Evolutionary conservation across 2,888 invertebrate species (phyloP).

Genomic region (Ophion costatus): DNA sequence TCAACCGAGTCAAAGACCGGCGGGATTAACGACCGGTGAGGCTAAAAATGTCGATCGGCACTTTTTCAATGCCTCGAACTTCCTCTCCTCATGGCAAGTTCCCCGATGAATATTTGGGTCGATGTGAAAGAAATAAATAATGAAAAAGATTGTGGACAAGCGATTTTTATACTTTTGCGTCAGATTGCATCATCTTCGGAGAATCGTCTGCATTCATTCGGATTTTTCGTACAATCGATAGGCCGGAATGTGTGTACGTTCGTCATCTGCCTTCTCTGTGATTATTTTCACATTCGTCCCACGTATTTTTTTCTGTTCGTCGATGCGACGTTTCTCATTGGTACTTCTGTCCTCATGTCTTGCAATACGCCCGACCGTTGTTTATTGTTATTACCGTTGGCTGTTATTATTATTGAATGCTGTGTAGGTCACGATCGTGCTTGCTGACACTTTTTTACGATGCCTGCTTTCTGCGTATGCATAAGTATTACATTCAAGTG

Average conservation of each 20-base stretch:
- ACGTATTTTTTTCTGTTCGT: background rate
- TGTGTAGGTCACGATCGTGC: slow-evolving; percentile 49
- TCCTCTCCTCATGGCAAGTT: slow-evolving; percentile 24
- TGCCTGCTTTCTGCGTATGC: slow-evolving; percentile 25
- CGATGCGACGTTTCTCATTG: background rate
- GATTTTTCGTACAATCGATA: slow-evolving; percentile 5
- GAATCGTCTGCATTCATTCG: slow-evolving; percentile 7
- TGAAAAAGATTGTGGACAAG: background rate
- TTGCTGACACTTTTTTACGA: background rate
- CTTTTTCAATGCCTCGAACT: slow-evolving; percentile 1
- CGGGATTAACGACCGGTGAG: slow-evolving; percentile 34
- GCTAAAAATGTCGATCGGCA: slow-evolving; percentile 30
- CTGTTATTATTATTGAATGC: slow-evolving; percentile 13
- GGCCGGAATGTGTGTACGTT: background rate
- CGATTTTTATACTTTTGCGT: background rate
- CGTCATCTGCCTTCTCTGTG: background rate
- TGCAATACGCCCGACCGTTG: background rate
- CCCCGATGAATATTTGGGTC: background rate
- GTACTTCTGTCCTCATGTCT: background rate
- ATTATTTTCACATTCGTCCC: background rate
- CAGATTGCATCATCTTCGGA: background rate
- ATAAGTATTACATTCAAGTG: slow-evolving; percentile 5
- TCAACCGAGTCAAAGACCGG: slow-evolving; percentile 29
- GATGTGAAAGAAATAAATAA: background rate
- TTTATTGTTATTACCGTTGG: background rate